phyloP scores from a whole-genome alignment of 2,888 invertebrate genomes.

The Hydroisotoma schaefferi region DNA sequence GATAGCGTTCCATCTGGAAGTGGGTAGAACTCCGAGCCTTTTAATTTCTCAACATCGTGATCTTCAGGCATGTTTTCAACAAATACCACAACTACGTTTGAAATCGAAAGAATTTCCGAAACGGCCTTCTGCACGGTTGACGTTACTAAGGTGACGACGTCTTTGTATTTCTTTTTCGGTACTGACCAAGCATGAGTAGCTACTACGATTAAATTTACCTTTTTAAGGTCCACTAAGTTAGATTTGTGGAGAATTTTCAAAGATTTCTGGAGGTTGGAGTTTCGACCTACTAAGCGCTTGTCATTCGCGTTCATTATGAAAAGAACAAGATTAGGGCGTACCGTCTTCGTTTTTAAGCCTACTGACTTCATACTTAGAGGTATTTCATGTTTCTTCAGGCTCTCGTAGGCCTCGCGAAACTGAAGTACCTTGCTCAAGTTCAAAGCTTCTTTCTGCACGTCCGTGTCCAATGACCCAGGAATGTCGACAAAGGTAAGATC shows the following conservation, averaged over 20 bases:
- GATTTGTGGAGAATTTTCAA: background rate
- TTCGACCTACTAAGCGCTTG: slow-evolving; percentile 3
- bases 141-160: background rate
- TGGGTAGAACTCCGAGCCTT: slow-evolving; percentile 8
- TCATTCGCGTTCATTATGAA: slow-evolving; percentile 8
- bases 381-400: background rate
- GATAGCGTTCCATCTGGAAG: slow-evolving; percentile 17
- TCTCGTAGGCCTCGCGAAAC: background rate
- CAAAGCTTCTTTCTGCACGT: slow-evolving; percentile 8
- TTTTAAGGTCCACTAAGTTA: slow-evolving; percentile 11
- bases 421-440: slow-evolving; percentile 5
- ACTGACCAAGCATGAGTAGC: slow-evolving; percentile 7
- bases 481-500: slow-evolving; percentile 17
- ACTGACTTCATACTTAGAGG: background rate
- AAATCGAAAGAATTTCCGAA: background rate
- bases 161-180: background rate
- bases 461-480: slow-evolving; percentile 17
- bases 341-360: background rate
- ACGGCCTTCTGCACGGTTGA: background rate
- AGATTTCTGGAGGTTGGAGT: slow-evolving; percentile 7
- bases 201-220: slow-evolving; percentile 14
- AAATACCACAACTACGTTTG: slow-evolving; percentile 8
- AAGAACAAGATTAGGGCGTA: slow-evolving; percentile 20
- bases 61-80: slow-evolving; percentile 15
- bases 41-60: background rate